phyloP scores from a whole-genome alignment of 35 echinoderm and acorn worm genomes.

The Diadema setosum region DNA sequence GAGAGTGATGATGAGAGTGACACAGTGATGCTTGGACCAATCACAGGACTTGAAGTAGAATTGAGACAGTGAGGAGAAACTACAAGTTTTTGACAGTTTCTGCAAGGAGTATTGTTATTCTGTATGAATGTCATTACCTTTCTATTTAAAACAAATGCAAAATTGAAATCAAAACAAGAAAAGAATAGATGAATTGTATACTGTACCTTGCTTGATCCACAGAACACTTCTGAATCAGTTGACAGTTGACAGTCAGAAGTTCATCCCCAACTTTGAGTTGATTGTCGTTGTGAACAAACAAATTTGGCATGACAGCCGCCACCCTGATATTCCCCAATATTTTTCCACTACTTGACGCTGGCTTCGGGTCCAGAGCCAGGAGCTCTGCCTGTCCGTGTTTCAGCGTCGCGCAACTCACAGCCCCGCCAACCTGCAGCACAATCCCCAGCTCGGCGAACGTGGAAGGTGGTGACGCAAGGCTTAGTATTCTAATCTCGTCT shows the following conservation, averaged over 20 bases:
- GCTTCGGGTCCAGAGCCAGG: neutral
- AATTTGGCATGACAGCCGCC: conserved; percentile 19
- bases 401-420: neutral
- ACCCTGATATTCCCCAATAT: conserved; percentile 61
- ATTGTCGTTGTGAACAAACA: conserved; percentile 3
- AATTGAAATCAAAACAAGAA: neutral
- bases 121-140: no score
- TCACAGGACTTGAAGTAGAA: no score
- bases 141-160: no score
- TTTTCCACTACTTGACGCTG: neutral
- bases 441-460: conserved; percentile 62
- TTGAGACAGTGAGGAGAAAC: no score
- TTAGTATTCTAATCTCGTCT: conserved; percentile 51
- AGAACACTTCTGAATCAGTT: conserved; percentile 62
- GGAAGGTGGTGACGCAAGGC: conserved; percentile 30
- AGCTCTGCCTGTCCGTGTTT: conserved; percentile 4
- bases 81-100: no score
- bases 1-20: no score
- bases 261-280: conserved; percentile 54
- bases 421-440: conserved; percentile 6
- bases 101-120: no score
- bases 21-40: no score
- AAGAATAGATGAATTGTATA: neutral
- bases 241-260: conserved; percentile 47
- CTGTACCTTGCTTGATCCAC: conserved; percentile 65